Conservation (phyloP, 2,797 vertebrate species). For the Lutjanus campechanus region DNA sequence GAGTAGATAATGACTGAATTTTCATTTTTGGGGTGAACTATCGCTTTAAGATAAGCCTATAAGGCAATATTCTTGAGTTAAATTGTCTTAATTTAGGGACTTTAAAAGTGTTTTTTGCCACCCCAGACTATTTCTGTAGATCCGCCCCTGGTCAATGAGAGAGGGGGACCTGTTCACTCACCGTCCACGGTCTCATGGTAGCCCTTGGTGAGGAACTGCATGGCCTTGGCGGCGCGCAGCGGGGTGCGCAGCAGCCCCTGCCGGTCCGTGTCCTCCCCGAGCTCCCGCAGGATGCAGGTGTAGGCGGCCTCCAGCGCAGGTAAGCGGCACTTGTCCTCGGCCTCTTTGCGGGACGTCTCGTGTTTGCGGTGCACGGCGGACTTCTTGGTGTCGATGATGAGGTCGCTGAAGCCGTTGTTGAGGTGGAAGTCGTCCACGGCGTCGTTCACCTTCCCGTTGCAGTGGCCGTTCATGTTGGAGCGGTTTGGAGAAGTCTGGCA, state of each 20-base stretch:
- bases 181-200: slow-evolving; percentile 88
- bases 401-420: slow-evolving; percentile 74
- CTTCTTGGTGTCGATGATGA: slow-evolving; percentile 77
- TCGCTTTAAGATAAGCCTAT: too few species aligned
- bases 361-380: slow-evolving; percentile 62
- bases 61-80: too few species aligned
- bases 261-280: slow-evolving; percentile 88
- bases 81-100: too few species aligned
- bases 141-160: background rate
- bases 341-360: slow-evolving; percentile 79
- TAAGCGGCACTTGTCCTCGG: slow-evolving; percentile 72
- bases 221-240: slow-evolving; percentile 88
- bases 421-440: slow-evolving; percentile 71
- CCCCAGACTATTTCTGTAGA: too few species aligned
- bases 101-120: too few species aligned
- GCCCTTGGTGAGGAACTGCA: slow-evolving; percentile 91
- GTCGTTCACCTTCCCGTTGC: slow-evolving; percentile 68
- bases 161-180: slow-evolving; percentile 67
- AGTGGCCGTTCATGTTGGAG: slow-evolving; percentile 74
- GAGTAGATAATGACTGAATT: too few species aligned
- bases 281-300: slow-evolving; percentile 84
- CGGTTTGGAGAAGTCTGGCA: background rate
- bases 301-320: slow-evolving; percentile 85
- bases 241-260: slow-evolving; percentile 89
- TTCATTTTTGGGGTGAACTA: too few species aligned